A percentile compares a stretch with the other conserved stretches of the same genome.
Conservation (phyloP, 2,888 invertebrate species). For the Tetragnatha montana region DNA sequence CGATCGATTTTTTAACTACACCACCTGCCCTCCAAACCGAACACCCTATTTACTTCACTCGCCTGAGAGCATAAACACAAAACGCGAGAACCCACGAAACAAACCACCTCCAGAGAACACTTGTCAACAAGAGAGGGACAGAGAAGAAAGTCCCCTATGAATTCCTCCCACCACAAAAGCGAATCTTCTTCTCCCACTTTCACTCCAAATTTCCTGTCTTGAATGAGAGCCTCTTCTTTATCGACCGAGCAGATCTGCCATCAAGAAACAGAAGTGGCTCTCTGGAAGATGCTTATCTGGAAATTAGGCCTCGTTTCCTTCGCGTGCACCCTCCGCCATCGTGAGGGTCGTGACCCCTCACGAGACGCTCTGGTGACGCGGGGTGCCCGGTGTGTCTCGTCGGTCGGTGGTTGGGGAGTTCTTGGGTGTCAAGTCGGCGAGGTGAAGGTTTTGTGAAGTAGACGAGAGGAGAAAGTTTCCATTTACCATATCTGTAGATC, state of each 20-base stretch:
- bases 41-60: background rate
- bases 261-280: conserved; percentile 32
- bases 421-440: too few species aligned
- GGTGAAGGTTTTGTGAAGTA: too few species aligned
- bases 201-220: background rate
- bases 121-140: background rate
- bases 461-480: too few species aligned
- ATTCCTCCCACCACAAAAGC: conserved; percentile 4
- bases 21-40: background rate
- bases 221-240: background rate
- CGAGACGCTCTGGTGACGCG: too few species aligned
- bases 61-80: background rate
- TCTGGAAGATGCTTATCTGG: conserved; percentile 36
- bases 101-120: background rate
- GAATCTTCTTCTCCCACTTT: conserved; percentile 19
- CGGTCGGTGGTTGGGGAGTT: too few species aligned
- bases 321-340: background rate
- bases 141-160: background rate
- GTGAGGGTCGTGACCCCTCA: too few species aligned
- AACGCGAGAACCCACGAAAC: background rate
- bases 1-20: too few species aligned
- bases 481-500: too few species aligned
- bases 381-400: too few species aligned
- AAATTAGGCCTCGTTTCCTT: conserved; percentile 22
- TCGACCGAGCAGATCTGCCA: conserved; percentile 7